Evolutionary conservation across 2,888 invertebrate genomes (phyloP).

Genomic region (Drosophila cognata): DNA sequence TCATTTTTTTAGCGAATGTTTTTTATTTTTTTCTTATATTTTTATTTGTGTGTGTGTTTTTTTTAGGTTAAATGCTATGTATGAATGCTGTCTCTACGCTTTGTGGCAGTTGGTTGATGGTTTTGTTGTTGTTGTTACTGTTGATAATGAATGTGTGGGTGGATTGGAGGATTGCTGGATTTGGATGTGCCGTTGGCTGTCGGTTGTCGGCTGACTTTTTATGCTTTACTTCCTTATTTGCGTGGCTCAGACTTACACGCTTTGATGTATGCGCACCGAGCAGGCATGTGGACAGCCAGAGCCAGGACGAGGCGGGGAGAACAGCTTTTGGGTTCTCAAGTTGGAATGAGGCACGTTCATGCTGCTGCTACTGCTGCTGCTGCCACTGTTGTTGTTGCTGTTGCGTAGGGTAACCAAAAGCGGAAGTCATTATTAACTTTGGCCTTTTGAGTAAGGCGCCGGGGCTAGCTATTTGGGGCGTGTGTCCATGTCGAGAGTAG

Average conservation of each 20-base stretch:
- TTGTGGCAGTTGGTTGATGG: conserved; percentile 24
- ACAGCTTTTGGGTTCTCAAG: conserved; percentile 13
- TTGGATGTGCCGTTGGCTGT: conserved; percentile 40
- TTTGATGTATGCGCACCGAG: conserved; percentile 76
- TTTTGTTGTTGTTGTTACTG: conserved; percentile 47
- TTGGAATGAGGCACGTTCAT: conserved; percentile 25
- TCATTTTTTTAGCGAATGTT: conserved; percentile 61
- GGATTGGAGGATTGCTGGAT: conserved; percentile 27
- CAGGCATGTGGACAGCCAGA: conserved; percentile 64
- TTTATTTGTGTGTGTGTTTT: conserved; percentile 26
- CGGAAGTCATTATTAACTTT: conserved; percentile 80
- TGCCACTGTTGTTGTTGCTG: conserved; percentile 55
- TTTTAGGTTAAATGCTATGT: conserved; percentile 69
- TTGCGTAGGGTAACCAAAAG: conserved; percentile 77
- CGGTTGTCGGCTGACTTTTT: conserved; percentile 69
- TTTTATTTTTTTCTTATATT: conserved; percentile 40
- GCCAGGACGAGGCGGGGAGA: not conserved
- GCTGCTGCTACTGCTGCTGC: conserved; percentile 29
- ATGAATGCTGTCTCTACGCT: conserved; percentile 48
- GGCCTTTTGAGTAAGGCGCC: conserved; percentile 65
- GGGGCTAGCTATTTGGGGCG: conserved; percentile 32
- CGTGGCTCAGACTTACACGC: conserved; percentile 72
- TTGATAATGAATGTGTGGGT: conserved; percentile 72
- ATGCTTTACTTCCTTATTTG: conserved; percentile 74
- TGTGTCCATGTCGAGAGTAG: conserved; percentile 40